Conservation (phyloP, 2,797 vertebrate genomes). For the Rhadinocentrus ornatus region DNA sequence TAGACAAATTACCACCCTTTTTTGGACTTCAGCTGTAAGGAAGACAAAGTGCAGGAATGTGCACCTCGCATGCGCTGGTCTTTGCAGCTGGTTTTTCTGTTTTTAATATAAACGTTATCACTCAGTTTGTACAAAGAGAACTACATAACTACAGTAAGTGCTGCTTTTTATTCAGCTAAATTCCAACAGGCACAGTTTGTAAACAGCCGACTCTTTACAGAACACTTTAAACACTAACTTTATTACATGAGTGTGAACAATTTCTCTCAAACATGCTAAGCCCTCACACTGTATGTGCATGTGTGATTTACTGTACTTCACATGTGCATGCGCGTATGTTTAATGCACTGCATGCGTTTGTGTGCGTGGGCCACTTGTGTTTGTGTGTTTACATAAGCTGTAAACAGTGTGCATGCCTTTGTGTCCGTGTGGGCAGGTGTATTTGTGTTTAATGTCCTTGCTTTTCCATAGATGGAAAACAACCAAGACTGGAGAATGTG, state of each 20-base stretch:
- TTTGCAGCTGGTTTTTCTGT: neutral
- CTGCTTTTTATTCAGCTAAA: neutral
- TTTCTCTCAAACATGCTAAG: constrained; percentile 15
- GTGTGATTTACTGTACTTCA: neutral
- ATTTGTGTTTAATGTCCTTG: constrained; percentile 42
- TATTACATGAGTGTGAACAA: constrained; percentile 27
- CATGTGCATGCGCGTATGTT: constrained; percentile 1
- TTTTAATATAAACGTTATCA: constrained; percentile 1
- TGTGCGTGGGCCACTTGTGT: constrained; percentile 5
- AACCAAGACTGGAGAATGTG: constrained; percentile 43
- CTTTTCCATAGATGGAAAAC: constrained; percentile 60
- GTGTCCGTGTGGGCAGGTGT: constrained; percentile 31
- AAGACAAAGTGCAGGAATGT: neutral
- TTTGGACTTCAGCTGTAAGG: neutral
- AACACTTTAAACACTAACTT: constrained; percentile 25
- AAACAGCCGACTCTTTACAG: neutral
- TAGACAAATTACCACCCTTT: neutral
- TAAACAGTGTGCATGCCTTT: constrained; percentile 5
- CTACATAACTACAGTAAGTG: neutral
- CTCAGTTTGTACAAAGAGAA: neutral
- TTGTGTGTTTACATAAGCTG: constrained; percentile 11
- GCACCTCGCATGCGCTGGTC: neutral
- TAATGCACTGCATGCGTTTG: constrained; percentile 10
- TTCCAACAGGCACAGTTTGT: constrained; percentile 11
- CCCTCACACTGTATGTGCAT: neutral